These are phyloP conservation scores for Miichthys miiuy DNA, from an alignment of 2,797 vertebrate genomes.

Conservation along the genomic window DNA sequence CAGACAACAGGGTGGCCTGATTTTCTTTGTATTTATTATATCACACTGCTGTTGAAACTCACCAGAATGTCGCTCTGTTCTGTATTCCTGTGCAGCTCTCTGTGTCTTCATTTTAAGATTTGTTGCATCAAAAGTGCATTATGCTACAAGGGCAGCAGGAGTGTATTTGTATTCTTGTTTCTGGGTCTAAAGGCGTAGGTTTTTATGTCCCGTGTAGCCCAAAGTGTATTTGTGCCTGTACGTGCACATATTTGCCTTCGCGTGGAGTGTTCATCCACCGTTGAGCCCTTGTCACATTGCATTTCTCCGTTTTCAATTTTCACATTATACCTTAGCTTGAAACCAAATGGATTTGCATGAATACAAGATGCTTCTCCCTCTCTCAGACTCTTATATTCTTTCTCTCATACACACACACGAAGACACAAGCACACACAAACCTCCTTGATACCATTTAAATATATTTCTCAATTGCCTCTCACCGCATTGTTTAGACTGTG, in stretches of 20 bases:
- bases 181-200: neutral
- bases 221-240: conserved; percentile 17
- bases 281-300: conserved; percentile 58
- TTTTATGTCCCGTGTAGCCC: conserved; percentile 3
- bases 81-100: neutral
- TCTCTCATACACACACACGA: neutral
- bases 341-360: conserved; percentile 68
- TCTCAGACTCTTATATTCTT: neutral
- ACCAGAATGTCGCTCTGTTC: neutral
- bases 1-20: neutral
- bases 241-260: conserved; percentile 16
- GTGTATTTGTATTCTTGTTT: conserved; percentile 17
- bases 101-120: neutral
- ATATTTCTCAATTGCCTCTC: conserved; percentile 50
- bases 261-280: conserved; percentile 24
- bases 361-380: conserved; percentile 50
- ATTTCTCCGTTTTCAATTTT: conserved; percentile 72
- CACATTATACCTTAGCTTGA: conserved; percentile 53
- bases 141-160: neutral
- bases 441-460: conserved; percentile 48
- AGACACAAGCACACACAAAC: conserved; percentile 30
- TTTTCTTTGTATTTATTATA: neutral
- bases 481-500: conserved; percentile 43
- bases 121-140: conserved; percentile 1
- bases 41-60: neutral